phyloP scores from a whole-genome alignment of 2,888 invertebrate genomes.

The Apodemia duryi region DNA sequence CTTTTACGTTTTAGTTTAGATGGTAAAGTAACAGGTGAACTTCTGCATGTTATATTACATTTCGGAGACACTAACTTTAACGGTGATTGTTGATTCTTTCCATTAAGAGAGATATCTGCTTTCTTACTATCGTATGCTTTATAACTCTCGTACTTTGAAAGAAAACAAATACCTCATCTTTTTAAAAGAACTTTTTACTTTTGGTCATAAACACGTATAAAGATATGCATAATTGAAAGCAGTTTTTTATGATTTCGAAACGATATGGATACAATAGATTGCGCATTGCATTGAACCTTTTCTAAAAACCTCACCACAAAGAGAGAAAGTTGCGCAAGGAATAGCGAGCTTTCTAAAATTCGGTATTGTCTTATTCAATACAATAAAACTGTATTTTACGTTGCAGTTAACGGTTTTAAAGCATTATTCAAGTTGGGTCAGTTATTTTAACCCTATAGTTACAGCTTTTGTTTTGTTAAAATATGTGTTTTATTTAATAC shows the following conservation, averaged over 20 bases:
- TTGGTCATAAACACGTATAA: neutral
- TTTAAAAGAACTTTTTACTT: neutral
- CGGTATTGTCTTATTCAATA: constrained; percentile 53
- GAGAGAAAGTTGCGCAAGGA: constrained; percentile 72
- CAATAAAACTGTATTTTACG: constrained; percentile 45
- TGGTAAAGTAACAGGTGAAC: no score
- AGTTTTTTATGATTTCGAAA: neutral
- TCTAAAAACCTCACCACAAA: constrained; percentile 50
- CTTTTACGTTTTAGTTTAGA: no score
- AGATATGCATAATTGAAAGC: neutral
- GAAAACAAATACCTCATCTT: neutral
- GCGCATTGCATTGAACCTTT: constrained; percentile 13
- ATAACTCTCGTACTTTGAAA: neutral
- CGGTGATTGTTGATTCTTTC: no score
- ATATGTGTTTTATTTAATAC: no score
- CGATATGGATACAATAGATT: constrained; percentile 16
- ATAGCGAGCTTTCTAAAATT: constrained; percentile 71
- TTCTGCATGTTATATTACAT: no score
- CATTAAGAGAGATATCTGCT: no score
- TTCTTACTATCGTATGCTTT: no score
- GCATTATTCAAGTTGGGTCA: constrained; percentile 9
- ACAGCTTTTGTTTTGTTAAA: neutral
- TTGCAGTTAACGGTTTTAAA: constrained; percentile 16
- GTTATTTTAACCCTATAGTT: neutral
- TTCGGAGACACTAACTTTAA: no score